Percentiles rank a stretch among this genome's conserved stretches.
Conservation (phyloP, 2,797 vertebrate species). For the Picus viridis region DNA sequence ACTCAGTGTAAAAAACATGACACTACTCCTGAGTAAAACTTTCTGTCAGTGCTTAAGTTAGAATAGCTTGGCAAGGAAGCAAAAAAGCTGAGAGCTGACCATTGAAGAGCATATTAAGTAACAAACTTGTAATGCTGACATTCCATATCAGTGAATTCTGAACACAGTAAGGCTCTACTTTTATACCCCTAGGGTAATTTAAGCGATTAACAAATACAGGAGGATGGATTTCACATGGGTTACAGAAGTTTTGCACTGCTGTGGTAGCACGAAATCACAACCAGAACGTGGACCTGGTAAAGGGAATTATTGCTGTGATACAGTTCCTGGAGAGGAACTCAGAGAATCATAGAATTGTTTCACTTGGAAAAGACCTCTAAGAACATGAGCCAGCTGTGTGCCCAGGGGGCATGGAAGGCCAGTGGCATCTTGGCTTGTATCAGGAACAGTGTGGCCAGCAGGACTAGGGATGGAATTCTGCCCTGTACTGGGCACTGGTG, state of each 20-base stretch:
- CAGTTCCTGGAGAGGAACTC: background rate
- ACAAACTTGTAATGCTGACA: constrained; percentile 21
- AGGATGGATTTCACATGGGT: background rate
- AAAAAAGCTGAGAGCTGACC: background rate
- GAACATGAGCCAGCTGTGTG: too few relatives aligned
- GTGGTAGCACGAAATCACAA: background rate
- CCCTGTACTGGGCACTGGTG: too few relatives aligned
- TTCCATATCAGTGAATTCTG: constrained; percentile 8
- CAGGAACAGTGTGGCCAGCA: too few relatives aligned
- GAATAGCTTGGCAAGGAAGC: background rate
- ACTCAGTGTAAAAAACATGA: background rate
- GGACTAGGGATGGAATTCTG: too few relatives aligned
- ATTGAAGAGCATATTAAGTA: background rate
- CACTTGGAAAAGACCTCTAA: too few relatives aligned
- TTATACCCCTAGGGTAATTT: constrained; percentile 17
- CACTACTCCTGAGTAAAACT: background rate
- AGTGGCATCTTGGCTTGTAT: too few relatives aligned
- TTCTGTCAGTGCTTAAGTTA: background rate
- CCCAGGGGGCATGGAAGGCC: too few relatives aligned
- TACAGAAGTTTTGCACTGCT: background rate
- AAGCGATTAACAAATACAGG: background rate
- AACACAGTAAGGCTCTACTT: constrained; percentile 22
- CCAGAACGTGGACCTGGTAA: background rate
- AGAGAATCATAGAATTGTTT: too few relatives aligned
- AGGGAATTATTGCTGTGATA: background rate